Conservation (phyloP, 1,140 invertebrate genomes). For the Sycophaga agraensis region DNA sequence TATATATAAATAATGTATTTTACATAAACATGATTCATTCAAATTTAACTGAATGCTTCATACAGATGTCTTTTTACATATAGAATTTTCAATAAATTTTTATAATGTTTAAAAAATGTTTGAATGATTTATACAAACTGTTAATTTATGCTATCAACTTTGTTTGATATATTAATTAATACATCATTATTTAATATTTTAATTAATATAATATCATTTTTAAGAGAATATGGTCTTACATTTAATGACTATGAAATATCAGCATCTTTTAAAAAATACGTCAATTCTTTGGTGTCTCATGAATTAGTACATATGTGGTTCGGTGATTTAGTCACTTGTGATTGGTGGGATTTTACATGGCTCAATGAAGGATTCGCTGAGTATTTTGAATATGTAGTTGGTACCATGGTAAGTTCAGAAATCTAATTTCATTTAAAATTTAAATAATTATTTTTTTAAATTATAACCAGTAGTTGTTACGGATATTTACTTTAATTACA, state of each 20-base stretch:
- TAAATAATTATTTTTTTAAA: no score
- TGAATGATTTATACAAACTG: no score
- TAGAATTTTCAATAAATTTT: no score
- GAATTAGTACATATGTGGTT: conserved; percentile 74
- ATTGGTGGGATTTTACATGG: conserved; percentile 71
- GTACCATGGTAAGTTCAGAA: conserved; percentile 31
- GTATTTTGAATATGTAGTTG: conserved; percentile 58
- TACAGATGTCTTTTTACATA: no score
- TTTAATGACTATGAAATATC: conserved; percentile 58
- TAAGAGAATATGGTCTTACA: conserved; percentile 65
- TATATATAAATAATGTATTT: no score
- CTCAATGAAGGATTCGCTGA: conserved; percentile 72
- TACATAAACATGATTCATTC: no score
- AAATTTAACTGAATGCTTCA: no score
- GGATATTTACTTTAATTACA: conserved; percentile 18
- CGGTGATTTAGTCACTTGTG: conserved; percentile 67
- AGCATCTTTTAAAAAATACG: conserved; percentile 48
- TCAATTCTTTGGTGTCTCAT: conserved; percentile 63
- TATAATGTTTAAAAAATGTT: no score
- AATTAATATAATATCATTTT: conserved; percentile 1
- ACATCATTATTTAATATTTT: not conserved
- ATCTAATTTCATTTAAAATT: not conserved
- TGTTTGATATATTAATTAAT: no score
- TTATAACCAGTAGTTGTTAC: not conserved
- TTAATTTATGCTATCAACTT: no score